A percentile compares a stretch with the other conserved stretches of the same genome.
Conservation (phyloP, 1,140 invertebrate species). For the Cydia fagiglandana region DNA sequence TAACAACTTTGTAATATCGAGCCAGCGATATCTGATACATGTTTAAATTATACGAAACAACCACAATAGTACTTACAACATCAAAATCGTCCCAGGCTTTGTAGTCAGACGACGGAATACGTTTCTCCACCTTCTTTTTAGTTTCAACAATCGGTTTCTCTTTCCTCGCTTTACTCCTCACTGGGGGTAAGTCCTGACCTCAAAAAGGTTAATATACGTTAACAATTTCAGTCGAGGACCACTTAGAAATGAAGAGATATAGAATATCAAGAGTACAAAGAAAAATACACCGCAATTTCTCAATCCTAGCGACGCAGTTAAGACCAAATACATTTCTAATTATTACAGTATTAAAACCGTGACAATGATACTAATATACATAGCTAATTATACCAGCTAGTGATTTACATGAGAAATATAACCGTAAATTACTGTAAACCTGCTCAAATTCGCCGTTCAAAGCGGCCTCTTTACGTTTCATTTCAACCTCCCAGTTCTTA, state of each 20-base stretch:
- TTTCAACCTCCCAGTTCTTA: conserved; percentile 90
- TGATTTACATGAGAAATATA: conserved; percentile 30
- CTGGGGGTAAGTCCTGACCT: conserved; percentile 78
- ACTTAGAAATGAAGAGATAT: conserved; percentile 7
- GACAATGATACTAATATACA: conserved; percentile 39
- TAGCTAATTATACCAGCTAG: conserved; percentile 19
- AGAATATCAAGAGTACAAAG: neutral
- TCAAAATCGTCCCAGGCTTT: conserved; percentile 90
- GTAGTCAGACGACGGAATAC: conserved; percentile 83
- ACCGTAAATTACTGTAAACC: conserved; percentile 55
- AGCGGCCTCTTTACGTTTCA: conserved; percentile 89
- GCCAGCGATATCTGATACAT: too few relatives aligned
- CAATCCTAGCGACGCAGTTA: neutral
- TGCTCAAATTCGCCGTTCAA: conserved; percentile 72
- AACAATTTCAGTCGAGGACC: conserved; percentile 4
- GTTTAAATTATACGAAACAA: neutral
- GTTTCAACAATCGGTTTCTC: conserved; percentile 63
- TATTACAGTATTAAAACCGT: conserved; percentile 21
- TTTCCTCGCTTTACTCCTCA: conserved; percentile 77
- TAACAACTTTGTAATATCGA: too few relatives aligned
- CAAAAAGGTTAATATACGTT: conserved; percentile 35
- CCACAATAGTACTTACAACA: conserved; percentile 79
- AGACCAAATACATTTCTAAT: neutral
- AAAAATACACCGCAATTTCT: neutral
- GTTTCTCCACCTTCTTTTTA: conserved; percentile 60